phyloP scores from a whole-genome alignment of 2,113 vertebrate species.

The Rhinopithecus roxellana region DNA sequence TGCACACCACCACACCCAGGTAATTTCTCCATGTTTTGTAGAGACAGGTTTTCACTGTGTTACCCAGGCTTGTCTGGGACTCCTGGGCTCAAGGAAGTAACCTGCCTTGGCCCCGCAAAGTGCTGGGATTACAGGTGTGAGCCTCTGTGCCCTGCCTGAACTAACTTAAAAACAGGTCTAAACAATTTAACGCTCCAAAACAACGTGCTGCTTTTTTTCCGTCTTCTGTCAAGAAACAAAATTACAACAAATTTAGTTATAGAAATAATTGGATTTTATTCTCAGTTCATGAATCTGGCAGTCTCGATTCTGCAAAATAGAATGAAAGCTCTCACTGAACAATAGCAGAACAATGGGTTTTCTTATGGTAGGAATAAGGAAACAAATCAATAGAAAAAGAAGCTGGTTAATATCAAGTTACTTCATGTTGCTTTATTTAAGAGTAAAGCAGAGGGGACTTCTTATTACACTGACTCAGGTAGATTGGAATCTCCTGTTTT shows the following conservation, averaged over 20 bases:
- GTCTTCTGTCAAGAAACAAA: neutral
- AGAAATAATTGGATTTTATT: neutral
- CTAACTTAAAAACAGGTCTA: neutral
- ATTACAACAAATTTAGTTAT: neutral
- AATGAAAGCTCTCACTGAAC: neutral
- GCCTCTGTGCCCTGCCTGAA: neutral
- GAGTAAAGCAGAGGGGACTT: neutral
- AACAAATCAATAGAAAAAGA: neutral
- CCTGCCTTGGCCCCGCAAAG: no score
- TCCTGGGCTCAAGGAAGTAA: no score
- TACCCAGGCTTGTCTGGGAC: no score
- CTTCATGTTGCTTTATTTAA: neutral
- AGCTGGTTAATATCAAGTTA: neutral
- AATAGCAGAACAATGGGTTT: neutral
- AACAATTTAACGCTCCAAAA: neutral
- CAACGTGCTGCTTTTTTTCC: neutral
- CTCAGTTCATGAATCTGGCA: neutral
- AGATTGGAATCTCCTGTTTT: neutral
- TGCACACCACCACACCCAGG: no score
- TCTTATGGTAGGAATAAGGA: neutral
- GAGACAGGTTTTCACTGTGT: no score
- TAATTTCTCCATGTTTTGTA: no score
- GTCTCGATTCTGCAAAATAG: neutral
- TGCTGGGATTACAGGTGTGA: no score
- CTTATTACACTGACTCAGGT: no score